Evolutionary conservation across 2,888 invertebrate genomes (phyloP).

Genomic region (Adineta ricciae): DNA sequence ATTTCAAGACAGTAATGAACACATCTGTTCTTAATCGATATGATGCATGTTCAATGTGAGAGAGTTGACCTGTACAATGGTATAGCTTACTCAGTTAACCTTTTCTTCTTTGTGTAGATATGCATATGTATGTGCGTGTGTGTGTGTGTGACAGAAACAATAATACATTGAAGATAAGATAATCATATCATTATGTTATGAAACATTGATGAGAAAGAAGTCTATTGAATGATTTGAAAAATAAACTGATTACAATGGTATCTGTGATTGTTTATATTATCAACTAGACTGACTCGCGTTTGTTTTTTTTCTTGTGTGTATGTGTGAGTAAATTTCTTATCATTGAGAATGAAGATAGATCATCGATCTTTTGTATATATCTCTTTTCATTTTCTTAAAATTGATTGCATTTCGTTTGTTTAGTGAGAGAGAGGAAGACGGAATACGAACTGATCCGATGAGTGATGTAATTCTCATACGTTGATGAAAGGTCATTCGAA

Average conservation of each 20-base stretch:
- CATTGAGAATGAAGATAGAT: background rate
- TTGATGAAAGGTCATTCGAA: too few relatives aligned
- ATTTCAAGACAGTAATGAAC: background rate
- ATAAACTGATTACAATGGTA: background rate
- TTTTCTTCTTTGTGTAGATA: background rate
- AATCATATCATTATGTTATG: background rate
- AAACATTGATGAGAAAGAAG: background rate
- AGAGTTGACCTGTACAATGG: background rate
- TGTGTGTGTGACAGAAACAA: background rate
- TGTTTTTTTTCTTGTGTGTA: too few relatives aligned
- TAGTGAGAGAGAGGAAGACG: background rate
- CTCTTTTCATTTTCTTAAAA: background rate
- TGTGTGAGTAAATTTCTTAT: background rate
- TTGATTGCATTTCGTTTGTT: background rate
- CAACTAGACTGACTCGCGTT: background rate
- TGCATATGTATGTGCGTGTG: too few relatives aligned
- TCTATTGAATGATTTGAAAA: background rate
- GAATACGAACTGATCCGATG: too few relatives aligned
- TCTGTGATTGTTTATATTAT: background rate
- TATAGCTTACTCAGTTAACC: background rate
- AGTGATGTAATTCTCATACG: too few relatives aligned
- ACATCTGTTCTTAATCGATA: background rate
- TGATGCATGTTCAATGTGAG: background rate
- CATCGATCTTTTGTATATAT: background rate
- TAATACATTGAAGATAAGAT: background rate